A percentile compares a stretch with the other conserved stretches of the same genome.
phyloP scores from a whole-genome alignment of 1,140 invertebrate genomes.

The Drosophila mojavensis region DNA sequence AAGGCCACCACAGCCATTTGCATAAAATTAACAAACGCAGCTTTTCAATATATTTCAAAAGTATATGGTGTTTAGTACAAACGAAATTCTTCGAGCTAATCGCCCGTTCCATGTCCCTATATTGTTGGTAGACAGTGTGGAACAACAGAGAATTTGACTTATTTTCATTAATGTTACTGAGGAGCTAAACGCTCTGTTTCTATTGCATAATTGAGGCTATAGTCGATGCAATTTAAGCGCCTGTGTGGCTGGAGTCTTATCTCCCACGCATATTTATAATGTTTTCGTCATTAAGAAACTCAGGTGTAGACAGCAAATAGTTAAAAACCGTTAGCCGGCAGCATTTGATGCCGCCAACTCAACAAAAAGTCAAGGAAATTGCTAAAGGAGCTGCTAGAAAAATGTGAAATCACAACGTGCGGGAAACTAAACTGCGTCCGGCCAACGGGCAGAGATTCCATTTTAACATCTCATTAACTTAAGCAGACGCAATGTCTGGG shows the following conservation, averaged over 20 bases:
- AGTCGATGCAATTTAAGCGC: constrained; percentile 13
- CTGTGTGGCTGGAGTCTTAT: constrained; percentile 46
- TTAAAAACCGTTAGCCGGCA: constrained; percentile 21
- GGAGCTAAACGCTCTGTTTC: background rate
- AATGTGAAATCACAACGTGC: constrained; percentile 9
- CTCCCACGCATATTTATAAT: constrained; percentile 78
- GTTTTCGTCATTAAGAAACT: constrained; percentile 65
- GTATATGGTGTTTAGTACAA: too few species aligned
- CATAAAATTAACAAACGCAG: constrained; percentile 66
- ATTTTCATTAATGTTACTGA: background rate
- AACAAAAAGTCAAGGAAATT: constrained; percentile 57
- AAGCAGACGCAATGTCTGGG: constrained; percentile 60
- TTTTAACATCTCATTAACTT: constrained; percentile 84
- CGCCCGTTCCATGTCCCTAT: too few species aligned
- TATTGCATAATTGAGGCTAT: background rate
- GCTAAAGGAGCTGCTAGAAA: constrained; percentile 34
- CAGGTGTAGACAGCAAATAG: constrained; percentile 49
- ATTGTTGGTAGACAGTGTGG: too few species aligned
- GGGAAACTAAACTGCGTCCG: constrained; percentile 46
- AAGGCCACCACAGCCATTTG: constrained; percentile 32
- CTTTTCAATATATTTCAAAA: background rate
- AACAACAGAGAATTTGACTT: background rate
- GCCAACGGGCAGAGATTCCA: constrained; percentile 56
- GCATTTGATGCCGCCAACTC: constrained; percentile 57
- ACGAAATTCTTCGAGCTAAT: too few species aligned